Percentiles rank a stretch among this genome's conserved stretches.
Evolutionary conservation across 1,140 invertebrate species (phyloP).

Genomic region (Zaprionus capensis): DNA sequence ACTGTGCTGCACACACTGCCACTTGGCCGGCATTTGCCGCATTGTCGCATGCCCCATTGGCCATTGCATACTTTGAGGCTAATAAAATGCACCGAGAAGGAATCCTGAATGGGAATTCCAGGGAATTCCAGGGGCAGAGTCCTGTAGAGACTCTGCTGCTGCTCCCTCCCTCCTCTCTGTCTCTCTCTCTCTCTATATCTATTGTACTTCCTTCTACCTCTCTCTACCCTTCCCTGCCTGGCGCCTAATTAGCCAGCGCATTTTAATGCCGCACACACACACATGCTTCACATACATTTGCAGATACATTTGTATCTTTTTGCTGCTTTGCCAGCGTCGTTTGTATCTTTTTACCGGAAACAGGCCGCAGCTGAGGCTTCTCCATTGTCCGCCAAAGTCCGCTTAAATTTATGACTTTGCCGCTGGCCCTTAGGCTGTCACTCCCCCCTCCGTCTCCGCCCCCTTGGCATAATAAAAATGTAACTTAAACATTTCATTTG

Average conservation of each 20-base stretch:
- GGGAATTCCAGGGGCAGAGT: background rate
- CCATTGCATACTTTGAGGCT: slow-evolving; percentile 66
- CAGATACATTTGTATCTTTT: slow-evolving; percentile 41
- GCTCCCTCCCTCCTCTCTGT: background rate
- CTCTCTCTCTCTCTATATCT: background rate
- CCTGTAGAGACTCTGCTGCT: background rate
- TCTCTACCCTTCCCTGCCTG: slow-evolving; percentile 4
- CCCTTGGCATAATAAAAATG: slow-evolving; percentile 58
- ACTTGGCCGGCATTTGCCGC: slow-evolving; percentile 43
- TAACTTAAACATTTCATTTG: slow-evolving; percentile 72
- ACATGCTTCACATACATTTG: background rate
- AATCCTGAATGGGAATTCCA: background rate
- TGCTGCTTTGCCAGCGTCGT: slow-evolving; percentile 8
- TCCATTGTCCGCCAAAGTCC: slow-evolving; percentile 38
- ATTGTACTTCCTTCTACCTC: background rate
- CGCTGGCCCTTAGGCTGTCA: background rate
- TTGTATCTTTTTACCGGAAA: slow-evolving; percentile 30
- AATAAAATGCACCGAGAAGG: slow-evolving; percentile 52
- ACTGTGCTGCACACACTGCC: slow-evolving; percentile 29
- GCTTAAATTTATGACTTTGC: slow-evolving; percentile 63
- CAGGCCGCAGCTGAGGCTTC: slow-evolving; percentile 20
- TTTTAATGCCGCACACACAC: slow-evolving; percentile 9
- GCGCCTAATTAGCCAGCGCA: slow-evolving; percentile 50
- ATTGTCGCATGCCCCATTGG: slow-evolving; percentile 34
- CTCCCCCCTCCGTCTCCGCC: background rate